phyloP scores from a whole-genome alignment of 2,888 invertebrate genomes.

The Minunthozetes semirufus region DNA sequence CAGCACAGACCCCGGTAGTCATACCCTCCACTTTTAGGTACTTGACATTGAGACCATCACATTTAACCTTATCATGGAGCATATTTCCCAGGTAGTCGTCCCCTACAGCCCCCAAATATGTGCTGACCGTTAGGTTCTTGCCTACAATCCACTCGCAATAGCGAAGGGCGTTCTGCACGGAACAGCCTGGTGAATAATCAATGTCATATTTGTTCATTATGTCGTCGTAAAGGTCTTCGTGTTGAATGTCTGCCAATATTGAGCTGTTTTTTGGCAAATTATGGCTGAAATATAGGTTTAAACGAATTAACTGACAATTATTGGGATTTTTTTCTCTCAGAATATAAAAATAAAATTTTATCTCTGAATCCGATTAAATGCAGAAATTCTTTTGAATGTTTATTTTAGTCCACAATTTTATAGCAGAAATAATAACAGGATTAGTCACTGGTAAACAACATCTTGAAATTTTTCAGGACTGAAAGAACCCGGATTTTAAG shows the following conservation, averaged over 20 bases:
- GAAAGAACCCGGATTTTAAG: too few species aligned
- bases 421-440: not conserved
- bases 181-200: slow-evolving; percentile 3
- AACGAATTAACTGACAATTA: not conserved
- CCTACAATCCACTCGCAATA: slow-evolving; percentile 3
- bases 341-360: not conserved
- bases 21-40: slow-evolving; percentile 60
- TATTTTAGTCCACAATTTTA: not conserved
- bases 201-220: slow-evolving; percentile 3
- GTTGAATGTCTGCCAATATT: slow-evolving; percentile 16
- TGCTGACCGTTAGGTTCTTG: slow-evolving; percentile 57
- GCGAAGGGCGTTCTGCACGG: slow-evolving; percentile 12
- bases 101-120: slow-evolving; percentile 92
- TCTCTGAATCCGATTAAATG: not conserved
- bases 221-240: slow-evolving; percentile 3
- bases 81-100: slow-evolving; percentile 79
- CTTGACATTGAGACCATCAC: slow-evolving; percentile 75
- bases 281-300: slow-evolving; percentile 41
- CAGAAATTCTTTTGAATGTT: not conserved
- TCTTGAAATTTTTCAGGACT: too few species aligned
- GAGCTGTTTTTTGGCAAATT: slow-evolving; percentile 72
- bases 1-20: slow-evolving; percentile 93
- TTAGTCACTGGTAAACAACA: too few species aligned
- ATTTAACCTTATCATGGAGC: slow-evolving; percentile 66
- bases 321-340: not conserved